Evolutionary conservation across 2,113 vertebrate genomes (phyloP).

Genomic region (Ceyx melanurus): DNA sequence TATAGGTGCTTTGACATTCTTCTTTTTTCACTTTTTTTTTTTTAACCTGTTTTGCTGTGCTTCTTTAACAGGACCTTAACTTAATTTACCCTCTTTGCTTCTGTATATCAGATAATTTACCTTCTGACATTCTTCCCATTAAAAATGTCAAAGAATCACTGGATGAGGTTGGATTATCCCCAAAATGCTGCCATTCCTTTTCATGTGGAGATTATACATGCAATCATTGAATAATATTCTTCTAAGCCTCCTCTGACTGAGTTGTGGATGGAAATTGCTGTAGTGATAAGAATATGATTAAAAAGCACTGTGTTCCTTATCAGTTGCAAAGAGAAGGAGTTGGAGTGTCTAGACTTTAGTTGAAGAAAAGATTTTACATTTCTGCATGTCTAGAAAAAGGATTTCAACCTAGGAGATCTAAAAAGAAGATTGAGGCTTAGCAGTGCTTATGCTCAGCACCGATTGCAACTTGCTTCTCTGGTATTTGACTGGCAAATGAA

Average conservation of each 20-base stretch:
- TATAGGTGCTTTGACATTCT: background rate
- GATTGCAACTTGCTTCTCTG: slow-evolving; percentile 37
- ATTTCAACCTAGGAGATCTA: background rate
- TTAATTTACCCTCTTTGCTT: background rate
- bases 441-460: background rate
- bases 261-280: slow-evolving; percentile 14
- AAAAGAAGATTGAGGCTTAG: background rate
- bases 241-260: slow-evolving; percentile 45
- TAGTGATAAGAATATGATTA: slow-evolving; percentile 49
- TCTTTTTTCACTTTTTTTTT: background rate
- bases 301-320: slow-evolving; percentile 31
- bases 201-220: slow-evolving; percentile 23
- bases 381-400: background rate
- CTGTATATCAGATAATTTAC: background rate
- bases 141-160: slow-evolving; percentile 36
- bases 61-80: background rate
- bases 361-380: background rate
- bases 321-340: slow-evolving; percentile 6
- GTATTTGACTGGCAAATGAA: slow-evolving; percentile 38
- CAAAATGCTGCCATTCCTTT: slow-evolving; percentile 42
- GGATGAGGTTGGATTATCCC: slow-evolving; percentile 47
- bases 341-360: background rate
- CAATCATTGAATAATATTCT: slow-evolving; percentile 51
- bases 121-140: background rate
- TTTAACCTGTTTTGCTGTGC: background rate